A percentile compares a stretch with the other conserved stretches of the same genome.
Evolutionary conservation across 2,113 vertebrate genomes (phyloP).

Genomic region (Gila orcuttii): DNA sequence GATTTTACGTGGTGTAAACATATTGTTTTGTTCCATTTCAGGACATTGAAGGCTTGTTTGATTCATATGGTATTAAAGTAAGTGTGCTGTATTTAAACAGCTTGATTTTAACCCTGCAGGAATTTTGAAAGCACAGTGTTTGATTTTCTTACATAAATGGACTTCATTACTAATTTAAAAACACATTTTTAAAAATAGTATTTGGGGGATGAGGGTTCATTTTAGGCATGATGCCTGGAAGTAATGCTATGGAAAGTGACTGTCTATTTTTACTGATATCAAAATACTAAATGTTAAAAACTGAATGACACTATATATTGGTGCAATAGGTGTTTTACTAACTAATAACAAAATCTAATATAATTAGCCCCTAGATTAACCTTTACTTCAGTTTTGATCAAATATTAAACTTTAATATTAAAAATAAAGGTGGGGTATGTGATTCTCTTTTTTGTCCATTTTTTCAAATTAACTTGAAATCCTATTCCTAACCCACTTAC

Average conservation of each 20-base stretch:
- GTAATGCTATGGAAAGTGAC: background rate
- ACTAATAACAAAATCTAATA: background rate
- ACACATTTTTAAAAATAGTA: background rate
- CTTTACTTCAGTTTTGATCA: background rate
- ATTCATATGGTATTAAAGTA: conserved; percentile 86
- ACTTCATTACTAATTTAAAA: background rate
- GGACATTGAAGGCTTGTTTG: conserved; percentile 88
- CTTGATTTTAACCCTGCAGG: background rate
- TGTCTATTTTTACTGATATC: background rate
- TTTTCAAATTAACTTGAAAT: too few species aligned
- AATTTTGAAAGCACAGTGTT: background rate
- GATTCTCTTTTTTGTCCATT: too few species aligned
- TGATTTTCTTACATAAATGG: background rate
- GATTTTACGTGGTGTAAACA: background rate
- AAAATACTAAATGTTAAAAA: background rate
- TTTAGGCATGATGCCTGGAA: background rate
- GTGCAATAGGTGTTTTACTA: background rate
- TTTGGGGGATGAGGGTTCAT: background rate
- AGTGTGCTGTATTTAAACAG: background rate
- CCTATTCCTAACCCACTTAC: too few species aligned
- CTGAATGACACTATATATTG: background rate
- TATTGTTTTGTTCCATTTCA: conserved; percentile 60
- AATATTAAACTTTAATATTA: background rate
- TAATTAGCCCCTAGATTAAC: background rate
- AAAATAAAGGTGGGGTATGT: too few species aligned